Evolutionary conservation across 2,113 vertebrate species (phyloP), one percentile per base, ranked within the genome.

Genomic region (Todiramphus chloris): DNA sequence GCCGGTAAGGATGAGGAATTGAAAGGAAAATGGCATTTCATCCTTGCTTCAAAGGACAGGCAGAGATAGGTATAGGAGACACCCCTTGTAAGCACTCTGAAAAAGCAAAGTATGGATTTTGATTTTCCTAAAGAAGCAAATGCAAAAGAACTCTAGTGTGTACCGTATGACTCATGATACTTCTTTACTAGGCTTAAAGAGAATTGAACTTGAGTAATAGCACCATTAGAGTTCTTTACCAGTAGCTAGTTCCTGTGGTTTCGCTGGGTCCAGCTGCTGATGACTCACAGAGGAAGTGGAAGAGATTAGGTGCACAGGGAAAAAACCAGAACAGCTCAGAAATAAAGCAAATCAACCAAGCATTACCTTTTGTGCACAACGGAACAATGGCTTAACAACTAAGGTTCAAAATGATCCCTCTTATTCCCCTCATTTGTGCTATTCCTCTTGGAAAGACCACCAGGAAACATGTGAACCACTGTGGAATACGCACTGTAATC

Each of bases 261-360:
- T 98, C 97, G 85, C 98, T 97, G 97, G 98, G 98, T 98, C 97
- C 98, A 98, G 98, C 98, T 99, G 98, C 98, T 99, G 98, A 98
- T 98, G 98, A 99, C 85, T 98, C 98, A 98, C 98, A 98, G 97
- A 98, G 98, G 98, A 98, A 98, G 98, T 98, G 91, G 97, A 96
- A 97, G 98, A 98, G 98, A 98, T 98, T 98, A 98, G 98, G 97
- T 97, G 96, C 96, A 95, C 72, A 80, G 88, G 95, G 91, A 95
- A 97, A 90, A 96, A 96, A 97, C 97, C 96, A 97, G 98, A 98
- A 97, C 97, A 96, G 97, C 92, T 93, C 96, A 97, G 97, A 98
- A 97, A 98, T 99, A 99, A 99, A 99, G 98, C 98, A 98, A 99
- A 98, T 98, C 99, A 99, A 98, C 98, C 98, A 99, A 99, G 99